Base-by-base conservation (phyloP, 2,797 vertebrate species). In the Cossypha polioptera region DNA sequence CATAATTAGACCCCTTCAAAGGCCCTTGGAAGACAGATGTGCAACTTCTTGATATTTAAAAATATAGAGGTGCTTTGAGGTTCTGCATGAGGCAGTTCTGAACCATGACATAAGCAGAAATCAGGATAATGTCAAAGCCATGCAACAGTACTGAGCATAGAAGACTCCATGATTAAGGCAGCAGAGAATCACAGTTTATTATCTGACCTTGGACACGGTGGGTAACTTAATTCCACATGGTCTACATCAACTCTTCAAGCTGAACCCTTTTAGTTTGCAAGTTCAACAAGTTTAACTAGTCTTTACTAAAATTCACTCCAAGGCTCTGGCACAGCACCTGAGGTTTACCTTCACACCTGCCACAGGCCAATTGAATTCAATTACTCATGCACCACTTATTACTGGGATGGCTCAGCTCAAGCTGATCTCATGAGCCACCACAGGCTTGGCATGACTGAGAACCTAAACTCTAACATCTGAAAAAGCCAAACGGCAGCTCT, bases 391-490 rank as follows among this genome's bases (percentile, higher is more conserved):
- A 67, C 53, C 19, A 50, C 17, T 62, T 45, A 43, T 3, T 38
- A 20, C 29, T 82, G 28, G 33, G 28, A 25, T 22, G 17, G 31
- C 57, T 67, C 68, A 68, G 25, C 18, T 29, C 10, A 28, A 36
- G n/a, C 17, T 61, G 33, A 61, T 33, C 33, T 62, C 43, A 57
- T 8, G 17, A 69, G 10, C 10, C 51, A 63, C 45, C n/a, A 33
- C 0, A 0, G 17, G 35, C 40, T 88, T 88, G 33, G n/a, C 4
- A 2, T 1, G 1, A 53, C 15, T 9, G 16, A 92, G 14, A 86
- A 59, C 18, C 38, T 45, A 28, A 61, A 53, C 31, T 53, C 21
- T 24, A 59, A 51, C 17, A 45, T 22, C 20, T 2, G 0, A n/a
- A 76, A 91, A 14, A n/a, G 40, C 19, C 47, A 48, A 65, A 29